Base-by-base conservation (phyloP, 2,797 vertebrate species). In the Euthynnus affinis region DNA sequence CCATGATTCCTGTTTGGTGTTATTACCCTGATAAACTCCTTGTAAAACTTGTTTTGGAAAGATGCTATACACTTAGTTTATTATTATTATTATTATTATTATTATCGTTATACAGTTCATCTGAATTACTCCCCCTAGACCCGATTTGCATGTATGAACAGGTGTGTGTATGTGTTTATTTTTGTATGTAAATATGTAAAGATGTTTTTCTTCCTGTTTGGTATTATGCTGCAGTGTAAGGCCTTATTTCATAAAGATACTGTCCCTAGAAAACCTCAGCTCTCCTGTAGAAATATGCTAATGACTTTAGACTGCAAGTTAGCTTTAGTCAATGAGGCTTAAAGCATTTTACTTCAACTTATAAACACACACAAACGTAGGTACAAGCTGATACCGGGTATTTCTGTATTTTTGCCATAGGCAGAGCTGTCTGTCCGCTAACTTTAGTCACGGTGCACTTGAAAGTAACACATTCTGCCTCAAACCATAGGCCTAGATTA, bases 381-480 rank as follows among this genome's bases (percentile, higher is more conserved):
- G 42, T 60, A 40, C 34, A 74, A 29, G 52, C 63, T 79, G 23
- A 79, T 57, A 58, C n/a, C 57, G 77, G 60, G 46, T 90, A 70
- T 91, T 89, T 90, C 65, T 83, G 84, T 81, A n/a, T 83, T 69
- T 71, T 74, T 79, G 83, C 92, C 81, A 78, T 81, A 71, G 88
- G 91, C 86, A 32, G 49, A 2, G 46, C 74, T 84, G 83, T 84
- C 87, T 90, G 89, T 91, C 93, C 88, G 79, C 82, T 90, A 88
- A 86, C 90, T 92, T 93, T 91, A 91, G 90, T 92, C 83, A 92
- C 74, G 84, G 82, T 92, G 91, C 67, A 79, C 80, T 90, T 89
- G 87, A 92, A 91, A 85, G 82, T 75, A 90, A 87, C 87, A 91
- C 81, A 79, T 64, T 82, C 52, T 78, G 89, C 93, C 91, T 89